Evolutionary conservation across 1,140 invertebrate genomes (phyloP).

Genomic region (Vollenhovia emeryi): DNA sequence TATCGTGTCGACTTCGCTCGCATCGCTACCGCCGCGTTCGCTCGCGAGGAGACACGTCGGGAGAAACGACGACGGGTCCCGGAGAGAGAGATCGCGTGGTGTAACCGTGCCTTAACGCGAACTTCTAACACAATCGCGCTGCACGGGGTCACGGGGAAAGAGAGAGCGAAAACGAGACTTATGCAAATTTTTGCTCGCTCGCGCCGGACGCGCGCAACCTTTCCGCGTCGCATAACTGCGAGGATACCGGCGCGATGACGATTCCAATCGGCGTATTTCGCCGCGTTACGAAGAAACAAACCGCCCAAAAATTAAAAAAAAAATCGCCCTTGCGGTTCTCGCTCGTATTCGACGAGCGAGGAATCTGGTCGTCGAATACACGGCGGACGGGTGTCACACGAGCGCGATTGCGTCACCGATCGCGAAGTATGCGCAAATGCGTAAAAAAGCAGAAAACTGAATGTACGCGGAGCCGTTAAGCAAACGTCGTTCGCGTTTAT

Average conservation of each 20-base stretch:
- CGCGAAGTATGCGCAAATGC: constrained; percentile 25
- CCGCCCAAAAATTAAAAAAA: background rate
- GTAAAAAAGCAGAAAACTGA: constrained; percentile 21
- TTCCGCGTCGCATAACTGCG: constrained; percentile 47
- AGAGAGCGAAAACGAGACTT: constrained; percentile 58
- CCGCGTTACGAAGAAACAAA: background rate
- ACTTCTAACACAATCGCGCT: constrained; percentile 49
- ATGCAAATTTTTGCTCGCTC: constrained; percentile 64
- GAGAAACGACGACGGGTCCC: background rate
- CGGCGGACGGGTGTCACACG: constrained; percentile 19
- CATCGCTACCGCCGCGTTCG: background rate
- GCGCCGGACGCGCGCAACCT: constrained; percentile 47
- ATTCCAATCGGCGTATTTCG: background rate
- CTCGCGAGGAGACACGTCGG: background rate
- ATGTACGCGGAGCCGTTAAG: constrained; percentile 14
- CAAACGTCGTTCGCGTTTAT: constrained; percentile 20
- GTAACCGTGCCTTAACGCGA: constrained; percentile 48
- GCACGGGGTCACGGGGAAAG: constrained; percentile 45
- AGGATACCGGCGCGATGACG: constrained; percentile 39
- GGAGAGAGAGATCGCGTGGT: constrained; percentile 48
- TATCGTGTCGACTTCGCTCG: background rate
- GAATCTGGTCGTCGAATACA: background rate
- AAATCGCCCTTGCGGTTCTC: background rate
- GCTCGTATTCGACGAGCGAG: background rate
- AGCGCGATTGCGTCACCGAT: constrained; percentile 10